phyloP scores from a whole-genome alignment of 2,113 vertebrate species.

The Labrus mixtus region DNA sequence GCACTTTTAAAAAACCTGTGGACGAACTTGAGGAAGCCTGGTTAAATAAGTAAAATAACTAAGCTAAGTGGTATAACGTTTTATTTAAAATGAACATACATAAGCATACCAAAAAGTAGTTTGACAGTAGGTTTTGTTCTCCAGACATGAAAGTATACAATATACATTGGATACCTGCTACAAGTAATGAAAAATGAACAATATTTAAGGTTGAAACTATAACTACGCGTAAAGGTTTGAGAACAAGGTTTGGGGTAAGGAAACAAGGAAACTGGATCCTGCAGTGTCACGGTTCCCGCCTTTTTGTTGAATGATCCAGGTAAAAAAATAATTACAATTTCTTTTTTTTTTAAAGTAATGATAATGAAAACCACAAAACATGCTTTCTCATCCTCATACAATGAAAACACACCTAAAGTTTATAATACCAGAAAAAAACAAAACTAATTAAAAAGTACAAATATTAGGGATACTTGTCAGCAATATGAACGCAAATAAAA shows the following conservation, averaged over 20 bases:
- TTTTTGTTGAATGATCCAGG: neutral
- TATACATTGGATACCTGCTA: slow-evolving; percentile 82
- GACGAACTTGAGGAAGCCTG: slow-evolving; percentile 81
- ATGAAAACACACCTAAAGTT: slow-evolving; percentile 64
- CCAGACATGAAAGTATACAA: slow-evolving; percentile 82
- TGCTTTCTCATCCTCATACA: slow-evolving; percentile 73
- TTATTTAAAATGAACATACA: slow-evolving; percentile 87
- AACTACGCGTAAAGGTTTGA: slow-evolving; percentile 62
- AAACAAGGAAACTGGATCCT: slow-evolving; percentile 68
- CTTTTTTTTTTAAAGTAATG: slow-evolving; percentile 4
- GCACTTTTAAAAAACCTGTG: slow-evolving; percentile 76
- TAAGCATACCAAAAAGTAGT: slow-evolving; percentile 81
- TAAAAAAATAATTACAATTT: slow-evolving; percentile 57
- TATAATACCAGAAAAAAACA: slow-evolving; percentile 68
- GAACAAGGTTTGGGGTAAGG: slow-evolving; percentile 58
- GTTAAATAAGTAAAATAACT: slow-evolving; percentile 84
- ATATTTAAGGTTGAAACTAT: slow-evolving; percentile 69
- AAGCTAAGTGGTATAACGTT: slow-evolving; percentile 83
- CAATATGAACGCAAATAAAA: slow-evolving; percentile 72
- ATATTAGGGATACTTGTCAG: too few species aligned
- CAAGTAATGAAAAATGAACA: slow-evolving; percentile 74
- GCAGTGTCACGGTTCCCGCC: slow-evolving; percentile 49
- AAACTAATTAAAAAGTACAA: slow-evolving; percentile 11
- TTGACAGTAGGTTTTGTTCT: slow-evolving; percentile 80
- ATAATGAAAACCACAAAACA: slow-evolving; percentile 69